Evolutionary conservation across 2,888 invertebrate species (phyloP).

Genomic region (Theodoxus fluviatilis): DNA sequence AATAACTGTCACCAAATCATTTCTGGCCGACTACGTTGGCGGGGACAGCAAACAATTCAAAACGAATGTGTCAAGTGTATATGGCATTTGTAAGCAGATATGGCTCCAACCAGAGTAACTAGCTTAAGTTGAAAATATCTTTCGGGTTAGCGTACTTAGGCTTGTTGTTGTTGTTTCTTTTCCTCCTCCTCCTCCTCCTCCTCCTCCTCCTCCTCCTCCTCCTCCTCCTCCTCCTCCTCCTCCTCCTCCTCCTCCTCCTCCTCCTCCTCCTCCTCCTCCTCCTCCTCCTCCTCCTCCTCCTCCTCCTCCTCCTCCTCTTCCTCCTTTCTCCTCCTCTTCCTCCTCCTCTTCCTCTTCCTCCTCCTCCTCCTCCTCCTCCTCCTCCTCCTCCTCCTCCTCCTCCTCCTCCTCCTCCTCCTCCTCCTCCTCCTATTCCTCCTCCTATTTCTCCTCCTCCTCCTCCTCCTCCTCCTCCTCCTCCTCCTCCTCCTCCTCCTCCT

Average conservation of each 20-base stretch:
- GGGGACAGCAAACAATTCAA: no score
- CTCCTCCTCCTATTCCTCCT: background rate
- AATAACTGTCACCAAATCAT: no score
- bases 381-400: background rate
- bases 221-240: background rate
- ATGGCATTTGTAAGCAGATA: no score
- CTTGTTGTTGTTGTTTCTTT: slow-evolving; percentile 25
- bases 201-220: background rate
- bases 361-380: background rate
- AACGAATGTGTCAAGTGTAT: no score
- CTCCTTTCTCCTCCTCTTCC: slow-evolving; percentile 12
- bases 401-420: background rate
- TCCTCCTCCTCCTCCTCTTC: slow-evolving; percentile 14
- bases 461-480: background rate
- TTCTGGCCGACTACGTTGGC: no score
- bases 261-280: background rate
- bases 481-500: background rate
- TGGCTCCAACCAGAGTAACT: no score
- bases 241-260: background rate
- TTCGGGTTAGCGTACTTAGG: slow-evolving; percentile 41
- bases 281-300: background rate
- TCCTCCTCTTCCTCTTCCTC: background rate
- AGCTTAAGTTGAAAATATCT: no score
- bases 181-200: background rate
- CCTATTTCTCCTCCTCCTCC: no score